Conservation (phyloP, 1,140 invertebrate genomes). For the Trichogramma pretiosum region DNA sequence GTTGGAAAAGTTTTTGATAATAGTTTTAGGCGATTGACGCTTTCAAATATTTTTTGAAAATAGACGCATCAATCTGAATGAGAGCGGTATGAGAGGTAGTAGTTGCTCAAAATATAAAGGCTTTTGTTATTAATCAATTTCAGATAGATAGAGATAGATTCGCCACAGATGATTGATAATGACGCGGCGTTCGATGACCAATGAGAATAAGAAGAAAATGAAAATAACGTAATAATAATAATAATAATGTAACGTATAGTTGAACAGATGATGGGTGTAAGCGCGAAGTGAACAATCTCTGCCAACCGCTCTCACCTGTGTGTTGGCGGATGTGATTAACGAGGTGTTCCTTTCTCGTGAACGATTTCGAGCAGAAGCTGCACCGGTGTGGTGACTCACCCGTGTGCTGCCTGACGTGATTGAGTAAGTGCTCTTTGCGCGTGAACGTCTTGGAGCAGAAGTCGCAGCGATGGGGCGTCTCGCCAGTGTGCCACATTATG, state of each 20-base stretch:
- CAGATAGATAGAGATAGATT: too few species aligned
- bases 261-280: neutral
- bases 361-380: constrained; percentile 72
- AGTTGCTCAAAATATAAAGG: too few species aligned
- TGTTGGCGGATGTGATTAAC: constrained; percentile 66
- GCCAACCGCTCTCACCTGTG: constrained; percentile 56
- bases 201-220: neutral
- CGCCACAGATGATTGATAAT: too few species aligned
- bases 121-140: too few species aligned
- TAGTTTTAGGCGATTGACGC: too few species aligned
- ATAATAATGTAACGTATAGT: neutral
- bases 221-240: neutral
- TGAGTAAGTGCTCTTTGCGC: constrained; percentile 70
- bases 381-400: constrained; percentile 75
- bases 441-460: constrained; percentile 79
- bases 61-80: too few species aligned
- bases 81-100: too few species aligned
- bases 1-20: too few species aligned
- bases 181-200: too few species aligned
- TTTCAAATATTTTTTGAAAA: too few species aligned
- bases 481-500: constrained; percentile 78
- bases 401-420: constrained; percentile 76
- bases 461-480: constrained; percentile 77
- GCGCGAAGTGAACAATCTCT: constrained; percentile 35
- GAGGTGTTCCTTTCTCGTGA: constrained; percentile 74